A percentile compares a stretch with the other conserved stretches of the same genome.
phyloP scores from a whole-genome alignment of 2,888 invertebrate species.

The Limnephilus marmoratus region DNA sequence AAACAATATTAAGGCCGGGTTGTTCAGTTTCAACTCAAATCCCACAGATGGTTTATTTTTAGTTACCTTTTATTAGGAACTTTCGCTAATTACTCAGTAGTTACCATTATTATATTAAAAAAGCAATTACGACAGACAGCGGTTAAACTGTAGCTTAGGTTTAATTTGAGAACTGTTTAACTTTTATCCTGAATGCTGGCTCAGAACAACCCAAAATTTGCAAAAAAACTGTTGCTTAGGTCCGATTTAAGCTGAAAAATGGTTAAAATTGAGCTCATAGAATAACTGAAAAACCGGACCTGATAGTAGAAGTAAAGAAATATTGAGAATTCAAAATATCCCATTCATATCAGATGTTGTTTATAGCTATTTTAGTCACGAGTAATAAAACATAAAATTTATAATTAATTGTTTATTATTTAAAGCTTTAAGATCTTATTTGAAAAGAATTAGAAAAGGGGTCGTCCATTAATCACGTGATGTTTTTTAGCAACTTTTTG shows the following conservation, averaged over 20 bases:
- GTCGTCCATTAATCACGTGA: too few relatives aligned
- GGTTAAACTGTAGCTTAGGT: neutral
- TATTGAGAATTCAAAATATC: neutral
- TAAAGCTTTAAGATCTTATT: neutral
- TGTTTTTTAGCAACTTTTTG: too few relatives aligned
- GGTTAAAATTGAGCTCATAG: neutral
- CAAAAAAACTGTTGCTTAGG: too few relatives aligned
- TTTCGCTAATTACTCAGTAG: neutral
- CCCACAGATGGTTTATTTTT: neutral
- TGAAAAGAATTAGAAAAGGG: neutral
- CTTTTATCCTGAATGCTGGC: neutral
- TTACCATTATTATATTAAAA: too few relatives aligned
- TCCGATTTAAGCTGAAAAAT: neutral
- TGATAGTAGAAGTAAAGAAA: neutral
- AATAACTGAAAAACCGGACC: neutral
- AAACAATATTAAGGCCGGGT: neutral
- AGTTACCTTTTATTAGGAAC: neutral
- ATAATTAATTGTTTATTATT: neutral
- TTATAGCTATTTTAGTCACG: neutral
- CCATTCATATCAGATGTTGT: neutral
- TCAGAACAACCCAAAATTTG: neutral
- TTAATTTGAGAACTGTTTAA: neutral
- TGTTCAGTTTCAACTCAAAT: neutral
- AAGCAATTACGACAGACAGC: neutral
- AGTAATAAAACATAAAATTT: neutral